These are phyloP conservation scores for Onthophagus sagittarius DNA, from an alignment of 2,888 invertebrate genomes.

Conservation along the genomic window DNA sequence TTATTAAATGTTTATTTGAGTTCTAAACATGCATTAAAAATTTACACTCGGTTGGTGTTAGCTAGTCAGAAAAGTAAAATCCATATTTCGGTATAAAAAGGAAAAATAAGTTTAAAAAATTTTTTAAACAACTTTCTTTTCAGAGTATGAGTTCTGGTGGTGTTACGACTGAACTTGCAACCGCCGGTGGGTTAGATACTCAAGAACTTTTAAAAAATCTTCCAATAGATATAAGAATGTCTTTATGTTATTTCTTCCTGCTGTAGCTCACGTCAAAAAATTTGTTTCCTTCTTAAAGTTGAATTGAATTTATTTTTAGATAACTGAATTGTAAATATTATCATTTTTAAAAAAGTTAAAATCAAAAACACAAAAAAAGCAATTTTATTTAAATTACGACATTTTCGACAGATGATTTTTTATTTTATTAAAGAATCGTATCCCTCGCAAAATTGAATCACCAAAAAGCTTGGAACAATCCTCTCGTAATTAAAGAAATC, in stretches of 20 bases:
- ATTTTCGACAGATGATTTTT: too few species aligned
- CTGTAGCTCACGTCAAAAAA: conserved; percentile 14
- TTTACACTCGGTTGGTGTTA: conserved; percentile 17
- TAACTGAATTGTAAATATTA: conserved; percentile 18
- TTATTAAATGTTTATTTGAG: conserved; percentile 8
- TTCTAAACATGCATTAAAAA: conserved; percentile 18
- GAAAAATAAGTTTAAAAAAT: neutral
- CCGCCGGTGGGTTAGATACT: conserved; percentile 23
- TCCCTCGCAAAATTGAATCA: too few species aligned
- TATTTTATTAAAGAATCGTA: too few species aligned
- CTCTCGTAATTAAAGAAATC: too few species aligned
- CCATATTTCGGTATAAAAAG: conserved; percentile 16
- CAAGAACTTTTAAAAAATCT: neutral
- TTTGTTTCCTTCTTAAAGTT: neutral
- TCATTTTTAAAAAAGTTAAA: too few species aligned
- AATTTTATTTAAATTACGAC: too few species aligned
- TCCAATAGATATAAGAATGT: neutral
- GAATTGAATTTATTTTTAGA: conserved; percentile 7
- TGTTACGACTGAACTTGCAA: conserved; percentile 20
- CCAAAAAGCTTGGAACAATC: too few species aligned
- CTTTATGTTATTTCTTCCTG: conserved; percentile 6
- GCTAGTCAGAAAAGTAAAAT: conserved; percentile 15
- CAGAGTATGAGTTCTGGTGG: conserved; percentile 18
- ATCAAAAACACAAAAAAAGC: too few species aligned
- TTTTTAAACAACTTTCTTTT: neutral